Percentiles rank a stretch among this genome's conserved stretches.
Conservation (phyloP, 2,888 invertebrate species). For the Nezara viridula region DNA sequence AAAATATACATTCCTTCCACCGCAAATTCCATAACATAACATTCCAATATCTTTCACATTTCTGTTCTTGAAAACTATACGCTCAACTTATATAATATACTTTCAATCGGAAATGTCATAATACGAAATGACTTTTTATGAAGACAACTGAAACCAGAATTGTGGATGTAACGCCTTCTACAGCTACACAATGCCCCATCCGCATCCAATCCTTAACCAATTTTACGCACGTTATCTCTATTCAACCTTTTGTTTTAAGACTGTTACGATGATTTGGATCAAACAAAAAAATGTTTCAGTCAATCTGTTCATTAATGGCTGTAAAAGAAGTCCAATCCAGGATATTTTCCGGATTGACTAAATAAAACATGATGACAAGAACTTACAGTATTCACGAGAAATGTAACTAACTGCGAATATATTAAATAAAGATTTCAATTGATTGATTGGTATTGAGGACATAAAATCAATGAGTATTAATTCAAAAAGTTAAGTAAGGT, state of each 20-base stretch:
- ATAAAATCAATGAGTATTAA: too few relatives aligned
- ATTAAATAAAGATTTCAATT: too few relatives aligned
- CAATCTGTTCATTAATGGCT: not conserved
- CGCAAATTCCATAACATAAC: not conserved
- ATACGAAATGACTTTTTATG: constrained; percentile 6
- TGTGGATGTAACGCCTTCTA: not conserved
- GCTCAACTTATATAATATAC: not conserved
- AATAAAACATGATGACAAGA: too few relatives aligned
- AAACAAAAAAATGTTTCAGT: not conserved
- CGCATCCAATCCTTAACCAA: constrained; percentile 15
- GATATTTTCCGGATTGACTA: too few relatives aligned
- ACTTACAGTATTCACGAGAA: too few relatives aligned
- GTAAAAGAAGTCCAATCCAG: not conserved
- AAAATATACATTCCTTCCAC: not conserved
- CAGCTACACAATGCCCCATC: not conserved
- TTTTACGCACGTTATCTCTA: not conserved
- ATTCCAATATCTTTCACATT: not conserved
- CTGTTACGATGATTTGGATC: not conserved
- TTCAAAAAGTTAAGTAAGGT: too few relatives aligned
- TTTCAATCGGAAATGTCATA: constrained; percentile 38
- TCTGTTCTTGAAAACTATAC: not conserved
- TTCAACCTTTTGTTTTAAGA: not conserved
- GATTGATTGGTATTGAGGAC: too few relatives aligned
- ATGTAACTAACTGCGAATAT: too few relatives aligned
- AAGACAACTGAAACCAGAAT: not conserved